A percentile compares a stretch with the other conserved stretches of the same genome.
phyloP scores from a whole-genome alignment of 2,888 invertebrate genomes.

The Nyleta sp. region DNA sequence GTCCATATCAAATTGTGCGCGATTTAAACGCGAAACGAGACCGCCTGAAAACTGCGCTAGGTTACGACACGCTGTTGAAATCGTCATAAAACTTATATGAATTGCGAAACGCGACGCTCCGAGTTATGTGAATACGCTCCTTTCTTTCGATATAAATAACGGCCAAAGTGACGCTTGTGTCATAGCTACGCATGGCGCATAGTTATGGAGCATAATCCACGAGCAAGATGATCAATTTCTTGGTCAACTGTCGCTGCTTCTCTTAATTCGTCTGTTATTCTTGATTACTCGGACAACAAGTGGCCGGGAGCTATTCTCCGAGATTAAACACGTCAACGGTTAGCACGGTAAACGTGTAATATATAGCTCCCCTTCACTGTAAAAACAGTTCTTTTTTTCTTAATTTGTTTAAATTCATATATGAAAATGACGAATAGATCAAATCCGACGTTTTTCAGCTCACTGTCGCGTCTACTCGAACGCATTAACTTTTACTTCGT shows the following conservation, averaged over 20 bases:
- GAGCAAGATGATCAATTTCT: slow-evolving; percentile 5
- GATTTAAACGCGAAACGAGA: not conserved
- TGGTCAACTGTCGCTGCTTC: slow-evolving; percentile 1
- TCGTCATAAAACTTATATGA: slow-evolving; percentile 14
- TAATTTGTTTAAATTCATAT: too few relatives aligned
- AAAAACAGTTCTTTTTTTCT: too few relatives aligned
- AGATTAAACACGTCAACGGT: slow-evolving; percentile 26
- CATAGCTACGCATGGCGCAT: slow-evolving; percentile 43
- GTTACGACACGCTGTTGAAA: slow-evolving; percentile 16
- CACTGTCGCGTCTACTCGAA: not conserved
- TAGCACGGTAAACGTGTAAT: too few relatives aligned
- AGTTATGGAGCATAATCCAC: slow-evolving; percentile 21
- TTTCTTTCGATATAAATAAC: slow-evolving; percentile 27
- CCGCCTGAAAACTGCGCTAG: not conserved
- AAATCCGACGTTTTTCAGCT: too few relatives aligned
- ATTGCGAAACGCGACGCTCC: slow-evolving; percentile 11
- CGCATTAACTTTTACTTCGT: slow-evolving; percentile 20
- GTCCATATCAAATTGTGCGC: not conserved
- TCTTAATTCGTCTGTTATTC: slow-evolving; percentile 9
- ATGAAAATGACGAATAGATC: too few relatives aligned
- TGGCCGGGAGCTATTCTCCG: slow-evolving; percentile 12
- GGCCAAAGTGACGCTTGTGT: slow-evolving; percentile 33
- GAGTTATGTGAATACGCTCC: not conserved
- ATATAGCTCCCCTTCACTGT: too few relatives aligned
- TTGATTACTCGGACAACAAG: not conserved